Base-by-base conservation (phyloP, 2,797 vertebrate species). In the Eidolon dupreanum region DNA sequence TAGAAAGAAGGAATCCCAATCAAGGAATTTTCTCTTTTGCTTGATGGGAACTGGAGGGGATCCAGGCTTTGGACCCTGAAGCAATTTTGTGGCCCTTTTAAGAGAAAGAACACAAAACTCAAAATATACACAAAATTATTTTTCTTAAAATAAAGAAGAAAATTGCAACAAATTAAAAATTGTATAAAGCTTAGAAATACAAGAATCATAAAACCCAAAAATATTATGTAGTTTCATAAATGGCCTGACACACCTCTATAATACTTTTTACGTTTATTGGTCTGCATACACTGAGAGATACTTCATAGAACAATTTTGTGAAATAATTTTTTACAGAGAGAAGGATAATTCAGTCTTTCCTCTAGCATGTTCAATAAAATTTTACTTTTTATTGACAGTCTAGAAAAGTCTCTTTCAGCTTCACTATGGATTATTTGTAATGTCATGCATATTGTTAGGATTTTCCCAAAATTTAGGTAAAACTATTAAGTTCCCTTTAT, bases 301-400 rank as follows among this genome's bases (percentile, higher is more conserved):
- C 3, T 53, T 65, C 8, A 46, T 38, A 26, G 24, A 57, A 79
- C 33, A 88, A 57, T 90, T 77, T 61, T 84, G 15, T 66, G 46
- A 38, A 66, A 87, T 15, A 75, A 28, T 74, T 81, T 79, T 83
- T 68, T 61, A 53, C 22, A 68, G 92, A n/a, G n/a, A 24, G 26
- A 90, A 94, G 63, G 33, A 43, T 53, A 86, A 88, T 66, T 86
- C 33, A 57, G 31, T 84, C 71, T 73, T 88, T 90, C 31, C 13
- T 90, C 43, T 43, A 75, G 28, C n/a, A 66, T 20, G 20, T 81
- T 81, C 89, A 61, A 71, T 90, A 38, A 87, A 93, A 94, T 61
- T 38, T 63, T 68, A 31, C 28, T 49, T 65, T 93, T 74, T 33
- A 63, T 0, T 71, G 70, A 49, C 28, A 10, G 16, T 73, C 94